phyloP scores from a whole-genome alignment of 2,113 vertebrate species.

The Dermatemys mawii region DNA sequence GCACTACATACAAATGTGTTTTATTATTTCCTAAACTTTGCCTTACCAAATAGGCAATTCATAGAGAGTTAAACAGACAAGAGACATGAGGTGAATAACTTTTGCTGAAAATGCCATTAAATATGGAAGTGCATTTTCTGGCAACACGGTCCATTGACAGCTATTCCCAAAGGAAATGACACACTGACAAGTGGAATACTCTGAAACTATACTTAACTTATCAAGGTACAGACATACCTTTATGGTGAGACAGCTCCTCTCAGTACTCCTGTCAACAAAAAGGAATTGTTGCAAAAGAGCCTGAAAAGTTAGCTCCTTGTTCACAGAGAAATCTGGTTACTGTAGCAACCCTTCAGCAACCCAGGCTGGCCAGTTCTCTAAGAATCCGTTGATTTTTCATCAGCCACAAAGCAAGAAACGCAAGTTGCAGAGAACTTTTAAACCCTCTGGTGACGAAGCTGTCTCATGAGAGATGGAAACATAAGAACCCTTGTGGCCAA shows the following conservation, averaged over 20 bases:
- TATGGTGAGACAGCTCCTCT: background rate
- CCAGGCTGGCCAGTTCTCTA: slow-evolving; percentile 7
- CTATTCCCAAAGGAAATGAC: rapidly evolving
- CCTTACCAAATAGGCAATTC: background rate
- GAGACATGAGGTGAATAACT: background rate
- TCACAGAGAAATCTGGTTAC: slow-evolving; percentile 55
- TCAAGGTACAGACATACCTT: slow-evolving; percentile 14
- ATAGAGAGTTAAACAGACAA: background rate
- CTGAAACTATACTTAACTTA: background rate
- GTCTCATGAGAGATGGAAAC: background rate
- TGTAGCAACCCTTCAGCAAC: slow-evolving; percentile 58
- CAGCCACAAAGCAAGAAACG: slow-evolving; percentile 8
- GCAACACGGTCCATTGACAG: background rate
- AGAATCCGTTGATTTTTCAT: slow-evolving; percentile 10
- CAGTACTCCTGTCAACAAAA: background rate
- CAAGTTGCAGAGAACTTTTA: slow-evolving; percentile 14
- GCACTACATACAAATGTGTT: background rate
- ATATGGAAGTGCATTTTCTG: background rate
- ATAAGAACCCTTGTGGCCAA: background rate
- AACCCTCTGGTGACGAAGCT: background rate
- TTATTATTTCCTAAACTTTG: background rate
- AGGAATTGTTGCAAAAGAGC: slow-evolving; percentile 29
- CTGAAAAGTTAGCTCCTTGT: background rate
- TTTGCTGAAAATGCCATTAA: background rate
- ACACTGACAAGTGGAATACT: background rate